Conservation (phyloP, 2,113 vertebrate genomes). For the Gallinago undulata region DNA sequence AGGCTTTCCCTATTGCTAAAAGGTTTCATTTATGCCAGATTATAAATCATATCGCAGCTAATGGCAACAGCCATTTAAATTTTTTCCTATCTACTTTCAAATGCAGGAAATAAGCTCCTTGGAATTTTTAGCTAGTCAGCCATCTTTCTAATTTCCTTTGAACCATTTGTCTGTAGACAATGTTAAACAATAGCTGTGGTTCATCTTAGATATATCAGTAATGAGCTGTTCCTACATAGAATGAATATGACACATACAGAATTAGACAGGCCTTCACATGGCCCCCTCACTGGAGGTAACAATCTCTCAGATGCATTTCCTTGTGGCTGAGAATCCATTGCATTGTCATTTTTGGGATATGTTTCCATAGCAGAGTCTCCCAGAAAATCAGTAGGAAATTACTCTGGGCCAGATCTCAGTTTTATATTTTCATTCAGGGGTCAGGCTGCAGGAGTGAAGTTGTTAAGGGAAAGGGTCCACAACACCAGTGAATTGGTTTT, state of each 20-base stretch:
- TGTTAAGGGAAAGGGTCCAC: not conserved
- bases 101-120: not conserved
- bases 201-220: not conserved
- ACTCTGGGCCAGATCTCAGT: not conserved
- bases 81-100: not conserved
- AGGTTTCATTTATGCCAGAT: not conserved
- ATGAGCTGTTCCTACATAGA: not conserved
- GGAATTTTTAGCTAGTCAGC: not conserved
- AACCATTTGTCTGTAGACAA: not conserved
- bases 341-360: not conserved
- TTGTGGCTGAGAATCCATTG: not conserved
- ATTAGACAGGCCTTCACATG: not conserved
- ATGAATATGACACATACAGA: not conserved
- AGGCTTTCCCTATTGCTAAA: not conserved
- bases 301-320: not conserved
- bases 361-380: not conserved
- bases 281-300: not conserved
- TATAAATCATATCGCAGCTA: not conserved
- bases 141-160: not conserved
- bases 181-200: not conserved
- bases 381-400: not conserved
- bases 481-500: not conserved
- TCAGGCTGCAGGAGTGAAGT: not conserved
- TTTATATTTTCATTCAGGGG: not conserved
- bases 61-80: not conserved